Evolutionary conservation across 1,140 invertebrate genomes (phyloP).

Genomic region (Holotrichia oblita): DNA sequence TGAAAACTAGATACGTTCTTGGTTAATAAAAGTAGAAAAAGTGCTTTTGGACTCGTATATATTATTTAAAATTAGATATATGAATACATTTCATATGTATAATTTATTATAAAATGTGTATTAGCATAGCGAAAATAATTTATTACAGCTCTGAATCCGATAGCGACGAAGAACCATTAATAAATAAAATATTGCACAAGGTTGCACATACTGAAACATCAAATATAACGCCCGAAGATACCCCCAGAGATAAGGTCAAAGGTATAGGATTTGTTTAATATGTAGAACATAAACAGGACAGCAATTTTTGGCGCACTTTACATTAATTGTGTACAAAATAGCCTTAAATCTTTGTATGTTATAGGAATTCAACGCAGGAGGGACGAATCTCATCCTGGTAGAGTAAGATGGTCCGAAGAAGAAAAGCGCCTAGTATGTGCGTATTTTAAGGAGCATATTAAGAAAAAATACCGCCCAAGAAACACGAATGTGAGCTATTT

Average conservation of each 20-base stretch:
- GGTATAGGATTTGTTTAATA: background rate
- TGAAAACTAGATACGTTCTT: too few species aligned
- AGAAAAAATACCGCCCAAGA: constrained; percentile 5
- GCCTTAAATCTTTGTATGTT: background rate
- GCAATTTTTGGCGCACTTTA: background rate
- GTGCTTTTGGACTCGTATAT: too few species aligned
- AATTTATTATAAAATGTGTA: too few species aligned
- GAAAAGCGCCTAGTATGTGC: constrained; percentile 29
- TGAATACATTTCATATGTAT: too few species aligned
- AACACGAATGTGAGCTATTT: constrained; percentile 27
- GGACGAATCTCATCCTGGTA: constrained; percentile 18
- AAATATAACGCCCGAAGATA: background rate
- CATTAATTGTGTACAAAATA: background rate
- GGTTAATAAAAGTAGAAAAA: too few species aligned
- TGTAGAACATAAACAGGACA: background rate
- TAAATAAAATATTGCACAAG: background rate
- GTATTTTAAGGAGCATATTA: constrained; percentile 40
- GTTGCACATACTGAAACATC: constrained; percentile 8
- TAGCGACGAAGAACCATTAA: background rate
- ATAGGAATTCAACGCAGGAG: constrained; percentile 5
- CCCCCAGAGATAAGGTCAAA: constrained; percentile 15
- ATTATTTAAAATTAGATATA: too few species aligned
- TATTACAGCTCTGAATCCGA: constrained; percentile 42
- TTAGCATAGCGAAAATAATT: too few species aligned
- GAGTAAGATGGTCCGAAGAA: constrained; percentile 15